Evolutionary conservation across 1,140 invertebrate genomes (phyloP), one percentile per base, ranked within the genome.

Genomic region (Cheumatopsyche charites): DNA sequence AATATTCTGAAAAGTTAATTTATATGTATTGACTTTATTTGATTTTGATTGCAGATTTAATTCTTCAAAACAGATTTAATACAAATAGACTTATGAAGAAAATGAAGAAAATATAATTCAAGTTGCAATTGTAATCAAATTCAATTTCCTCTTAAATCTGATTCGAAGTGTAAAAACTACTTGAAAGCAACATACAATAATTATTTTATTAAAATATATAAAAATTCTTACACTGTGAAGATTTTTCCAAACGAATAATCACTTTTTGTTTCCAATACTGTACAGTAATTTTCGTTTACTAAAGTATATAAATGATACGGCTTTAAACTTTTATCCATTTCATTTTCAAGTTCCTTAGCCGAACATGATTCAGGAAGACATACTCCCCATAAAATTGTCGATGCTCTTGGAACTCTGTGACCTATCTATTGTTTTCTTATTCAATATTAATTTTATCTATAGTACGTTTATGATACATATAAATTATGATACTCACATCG

Each of bases 331-430:
- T 29, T 36, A 47, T 72, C 47, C 17, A 89, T 77, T 19, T 83
- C 85, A 2, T 82, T 78, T 75, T 88, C 82, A 3, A 89, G 78
- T 77, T 90, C 88, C 25, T 79, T 77, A 36, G 86, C 78, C 49
- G 83, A 82, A 77, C 88, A 90, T 1, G 85, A 84, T 25, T 82
- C 82, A 9, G 88, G 88, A 1, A 89, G 83, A 73, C 88, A 90
- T 1, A 89, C 77, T 0, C 85, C 88, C 88, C 88, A 90, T 65
- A 88, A 82, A 11, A 89, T 83, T 42, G 83, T 87, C 13, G 87
- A 88, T 76, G 86, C 88, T 49, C 86, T 78, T 0, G 88, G 88
- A 0, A 89, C 85, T 41, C 88, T 79, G 77, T 90, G 88, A 15
- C 88, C 88, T 74, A 87, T 87, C 88, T 90, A 79, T 12, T 82